phyloP scores from a whole-genome alignment of 2,888 invertebrate genomes.

The Agrochola macilenta region DNA sequence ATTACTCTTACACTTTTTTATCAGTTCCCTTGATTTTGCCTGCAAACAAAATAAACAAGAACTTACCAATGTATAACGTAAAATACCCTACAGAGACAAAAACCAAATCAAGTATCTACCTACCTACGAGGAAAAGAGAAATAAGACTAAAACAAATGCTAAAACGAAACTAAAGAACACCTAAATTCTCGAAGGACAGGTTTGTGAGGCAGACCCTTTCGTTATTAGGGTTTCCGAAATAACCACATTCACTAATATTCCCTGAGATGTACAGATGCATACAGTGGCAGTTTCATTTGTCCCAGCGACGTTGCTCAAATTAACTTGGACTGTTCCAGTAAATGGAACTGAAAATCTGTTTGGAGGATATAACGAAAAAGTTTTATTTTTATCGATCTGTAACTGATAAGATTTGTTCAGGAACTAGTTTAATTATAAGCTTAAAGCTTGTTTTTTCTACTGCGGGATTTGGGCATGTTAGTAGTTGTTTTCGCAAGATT shows the following conservation, averaged over 20 bases:
- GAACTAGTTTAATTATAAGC: neutral
- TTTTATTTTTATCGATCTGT: neutral
- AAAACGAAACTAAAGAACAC: neutral
- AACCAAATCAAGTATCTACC: neutral
- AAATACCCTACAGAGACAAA: neutral
- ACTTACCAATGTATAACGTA: neutral
- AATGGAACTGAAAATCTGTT: conserved; percentile 28
- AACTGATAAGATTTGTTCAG: neutral
- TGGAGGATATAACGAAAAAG: neutral
- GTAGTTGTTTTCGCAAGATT: neutral
- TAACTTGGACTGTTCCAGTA: conserved; percentile 29
- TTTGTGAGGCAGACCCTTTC: neutral
- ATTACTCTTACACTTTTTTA: neutral
- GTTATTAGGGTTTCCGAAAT: neutral
- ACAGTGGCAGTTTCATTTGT: conserved; percentile 25
- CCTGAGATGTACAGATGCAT: neutral
- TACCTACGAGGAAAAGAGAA: neutral
- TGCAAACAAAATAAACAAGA: conserved; percentile 11
- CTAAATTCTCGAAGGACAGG: neutral
- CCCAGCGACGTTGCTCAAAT: conserved; percentile 18
- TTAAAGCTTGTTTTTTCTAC: neutral
- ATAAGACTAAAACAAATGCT: neutral
- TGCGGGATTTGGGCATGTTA: neutral
- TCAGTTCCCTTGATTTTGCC: no score
- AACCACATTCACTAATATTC: neutral